phyloP scores from a whole-genome alignment of 1,140 invertebrate species.

The Neotoxoptera formosana region DNA sequence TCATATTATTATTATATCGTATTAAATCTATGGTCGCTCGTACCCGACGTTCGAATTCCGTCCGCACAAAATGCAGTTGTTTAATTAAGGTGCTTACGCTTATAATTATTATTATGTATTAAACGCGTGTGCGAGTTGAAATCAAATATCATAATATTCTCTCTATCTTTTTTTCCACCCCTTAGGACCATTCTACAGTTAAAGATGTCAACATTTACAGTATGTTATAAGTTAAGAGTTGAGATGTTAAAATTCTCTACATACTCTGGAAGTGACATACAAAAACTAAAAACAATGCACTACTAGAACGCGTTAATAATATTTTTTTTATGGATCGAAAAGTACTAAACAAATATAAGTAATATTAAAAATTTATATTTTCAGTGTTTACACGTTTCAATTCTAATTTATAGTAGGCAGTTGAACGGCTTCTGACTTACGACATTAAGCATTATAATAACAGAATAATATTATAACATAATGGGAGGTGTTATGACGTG shows the following conservation, averaged over 20 bases:
- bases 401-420: too few relatives aligned
- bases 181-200: too few relatives aligned
- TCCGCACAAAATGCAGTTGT: background rate
- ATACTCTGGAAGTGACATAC: background rate
- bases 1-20: background rate
- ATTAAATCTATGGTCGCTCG: background rate
- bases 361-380: too few relatives aligned
- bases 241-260: background rate
- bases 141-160: background rate
- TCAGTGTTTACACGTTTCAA: too few relatives aligned
- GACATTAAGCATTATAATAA: too few relatives aligned
- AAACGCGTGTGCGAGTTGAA: background rate
- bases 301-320: too few relatives aligned
- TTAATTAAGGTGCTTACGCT: background rate
- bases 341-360: too few relatives aligned
- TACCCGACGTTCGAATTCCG: background rate
- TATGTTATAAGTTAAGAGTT: background rate
- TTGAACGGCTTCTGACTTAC: too few relatives aligned
- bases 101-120: background rate
- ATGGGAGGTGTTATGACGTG: too few relatives aligned
- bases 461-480: too few relatives aligned
- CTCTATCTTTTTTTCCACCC: background rate
- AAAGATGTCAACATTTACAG: background rate
- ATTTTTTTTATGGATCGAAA: background rate
- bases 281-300: background rate